Base-by-base conservation (phyloP, 64 coral and sea anemone genomes). In the Actinia tenebrosa region DNA sequence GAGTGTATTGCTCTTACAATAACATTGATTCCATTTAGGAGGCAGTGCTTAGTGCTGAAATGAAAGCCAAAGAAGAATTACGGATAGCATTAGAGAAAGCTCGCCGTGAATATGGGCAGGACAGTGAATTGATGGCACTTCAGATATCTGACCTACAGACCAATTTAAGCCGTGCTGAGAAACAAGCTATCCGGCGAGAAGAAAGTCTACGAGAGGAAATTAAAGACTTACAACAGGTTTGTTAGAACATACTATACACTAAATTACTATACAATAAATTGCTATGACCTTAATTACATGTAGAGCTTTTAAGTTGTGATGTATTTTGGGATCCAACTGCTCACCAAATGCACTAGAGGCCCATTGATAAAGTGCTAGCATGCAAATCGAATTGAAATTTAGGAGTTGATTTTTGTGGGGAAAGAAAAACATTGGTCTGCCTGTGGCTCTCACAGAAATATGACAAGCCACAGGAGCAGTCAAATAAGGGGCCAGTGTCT, bases 51-150 rank as follows among this genome's bases (percentile, higher is more conserved):
- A 98, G 96, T 87, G 88, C 91, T 25, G 96, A 95, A 64, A 98
- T 98, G 93, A 98, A 77, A 53, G 96, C 96, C 13, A 98, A 98
- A 79, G 96, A 98, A 91, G 93, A 94, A 19, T 86, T 94, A 20
- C 86, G 96, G 59, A 93, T 98, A 90, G 91, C 90, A 26, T 72
- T 98, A 75, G 96, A 98, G 77, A 98, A 93, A 85, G 86, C 86
- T 68, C 89, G 89, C 69, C 78, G 91, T 71, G 90, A 95, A 17
- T 95, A 88, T 79, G 61, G 95, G 2, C 91, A 89, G 30, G 85
- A 93, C 56, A 85, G 89, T 26, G 96, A 98, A 77, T 44, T 80
- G 43, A 23, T 98, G 69, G 91, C 93, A 62, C 82, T 98, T 42
- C 93, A 98, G 89, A 87, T 98, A 77, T 25, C 61, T 86, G 97